Base-by-base conservation (phyloP, 2,797 vertebrate genomes). In the Amazona finschi region DNA sequence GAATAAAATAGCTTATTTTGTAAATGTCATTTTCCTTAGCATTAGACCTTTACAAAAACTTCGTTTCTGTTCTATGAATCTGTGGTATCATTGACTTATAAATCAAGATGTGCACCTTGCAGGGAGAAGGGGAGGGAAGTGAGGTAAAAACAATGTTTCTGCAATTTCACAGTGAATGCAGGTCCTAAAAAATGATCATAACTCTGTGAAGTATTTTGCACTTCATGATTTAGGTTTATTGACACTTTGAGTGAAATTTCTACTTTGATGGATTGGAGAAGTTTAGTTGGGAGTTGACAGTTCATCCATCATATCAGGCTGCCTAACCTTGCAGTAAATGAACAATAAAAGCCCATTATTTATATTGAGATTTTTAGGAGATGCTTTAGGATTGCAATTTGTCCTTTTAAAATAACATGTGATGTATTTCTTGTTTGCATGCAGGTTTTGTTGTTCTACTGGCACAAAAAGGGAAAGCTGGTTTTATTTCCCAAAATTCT, bases 241-340 rank as follows among this genome's bases (percentile, higher is more conserved):
- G 94, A 96, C 90, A 96, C 91, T 95, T 96, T 33, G 93, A 95
- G 88, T 97, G 95, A 95, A 96, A 97, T 96, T 91, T 94, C 87
- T 87, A 90, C 97, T 96, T 60, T 98, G 98, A 98, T 98, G 96
- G 98, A 98, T 97, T 98, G 96, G 94, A 88, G 97, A 98, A 98
- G 98, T 98, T 98, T 98, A 98, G 98, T 98, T 98, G 97, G 93
- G 88, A 64, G 81, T 96, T 98, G 98, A 98, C 98, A 98, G 97
- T 98, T 98, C 98, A 99, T 99, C 98, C 98, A 98, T 99, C 98
- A 98, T 98, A 98, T 97, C 97, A 98, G 97, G 90, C 98, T 98
- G 97, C 98, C 98, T 98, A 99, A 98, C 98, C 98, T 99, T 98
- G 98, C 98, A 98, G 98, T 98, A 99, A 99, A 99, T 99, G 98